phyloP scores from a whole-genome alignment of 2,113 vertebrate genomes.

The Eonycteris spelaea region DNA sequence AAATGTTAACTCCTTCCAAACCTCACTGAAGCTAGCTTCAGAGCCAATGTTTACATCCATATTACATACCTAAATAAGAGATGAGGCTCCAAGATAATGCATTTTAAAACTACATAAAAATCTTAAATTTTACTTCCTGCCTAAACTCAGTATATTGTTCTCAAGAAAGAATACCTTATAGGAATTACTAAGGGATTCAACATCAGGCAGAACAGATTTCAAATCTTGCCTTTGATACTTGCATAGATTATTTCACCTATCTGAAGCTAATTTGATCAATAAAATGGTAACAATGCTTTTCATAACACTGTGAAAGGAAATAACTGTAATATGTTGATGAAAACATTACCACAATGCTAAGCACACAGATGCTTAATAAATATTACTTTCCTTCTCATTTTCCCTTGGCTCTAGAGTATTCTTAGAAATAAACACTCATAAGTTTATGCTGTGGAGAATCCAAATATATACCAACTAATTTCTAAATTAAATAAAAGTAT shows the following conservation, averaged over 20 bases:
- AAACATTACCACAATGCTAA: not conserved
- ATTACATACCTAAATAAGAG: not conserved
- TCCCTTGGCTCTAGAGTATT: not conserved
- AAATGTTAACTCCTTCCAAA: conserved; percentile 51
- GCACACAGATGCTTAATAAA: not conserved
- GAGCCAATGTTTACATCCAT: not conserved
- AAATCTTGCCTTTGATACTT: not conserved
- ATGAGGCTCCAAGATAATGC: not conserved
- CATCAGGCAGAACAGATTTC: not conserved
- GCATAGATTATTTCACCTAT: not conserved
- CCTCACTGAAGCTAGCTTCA: not conserved
- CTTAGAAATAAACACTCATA: not conserved
- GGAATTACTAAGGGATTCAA: not conserved
- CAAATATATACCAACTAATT: not conserved
- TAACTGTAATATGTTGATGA: not conserved
- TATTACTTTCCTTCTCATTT: not conserved
- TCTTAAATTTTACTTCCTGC: not conserved
- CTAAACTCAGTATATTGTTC: not conserved
- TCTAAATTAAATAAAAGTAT: not conserved
- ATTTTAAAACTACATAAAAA: not conserved
- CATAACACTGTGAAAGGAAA: not conserved
- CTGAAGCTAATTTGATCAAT: not conserved
- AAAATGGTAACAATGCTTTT: not conserved
- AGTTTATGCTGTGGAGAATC: not conserved
- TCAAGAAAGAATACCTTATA: not conserved